Conservation (phyloP, 1,140 invertebrate genomes). For the Ceratosolen solmsi region DNA sequence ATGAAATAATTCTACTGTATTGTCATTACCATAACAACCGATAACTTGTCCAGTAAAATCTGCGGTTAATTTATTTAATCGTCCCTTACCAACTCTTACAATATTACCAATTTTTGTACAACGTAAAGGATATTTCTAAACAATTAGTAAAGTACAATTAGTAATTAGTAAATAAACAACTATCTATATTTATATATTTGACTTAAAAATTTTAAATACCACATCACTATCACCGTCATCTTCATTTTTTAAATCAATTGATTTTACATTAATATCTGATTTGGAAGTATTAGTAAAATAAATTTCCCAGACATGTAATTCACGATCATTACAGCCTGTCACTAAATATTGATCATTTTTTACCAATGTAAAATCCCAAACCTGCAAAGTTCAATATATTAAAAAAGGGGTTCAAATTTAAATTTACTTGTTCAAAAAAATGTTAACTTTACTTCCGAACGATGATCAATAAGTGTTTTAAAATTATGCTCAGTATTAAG, state of each 20-base stretch:
- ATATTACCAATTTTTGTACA: constrained; percentile 85
- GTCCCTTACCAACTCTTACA: constrained; percentile 82
- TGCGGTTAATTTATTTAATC: constrained; percentile 79
- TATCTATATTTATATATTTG: background rate
- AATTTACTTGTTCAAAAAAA: background rate
- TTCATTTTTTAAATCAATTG: constrained; percentile 64
- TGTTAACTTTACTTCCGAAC: constrained; percentile 77
- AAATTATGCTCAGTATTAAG: constrained; percentile 96
- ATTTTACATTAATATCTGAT: constrained; percentile 72
- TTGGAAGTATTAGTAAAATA: constrained; percentile 54
- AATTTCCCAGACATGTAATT: constrained; percentile 89
- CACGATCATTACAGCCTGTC: constrained; percentile 88
- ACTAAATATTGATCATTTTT: constrained; percentile 88
- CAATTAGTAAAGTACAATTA: constrained; percentile 9
- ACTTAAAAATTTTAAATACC: constrained; percentile 55
- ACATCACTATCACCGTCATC: constrained; percentile 76
- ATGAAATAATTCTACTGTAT: constrained; percentile 87
- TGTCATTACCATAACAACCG: constrained; percentile 88
- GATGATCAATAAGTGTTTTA: constrained; percentile 89
- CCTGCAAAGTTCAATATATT: constrained; percentile 72
- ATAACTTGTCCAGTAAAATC: constrained; percentile 82
- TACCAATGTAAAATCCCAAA: constrained; percentile 89
- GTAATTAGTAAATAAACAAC: background rate
- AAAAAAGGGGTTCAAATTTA: background rate
- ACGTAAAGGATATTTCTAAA: constrained; percentile 77